Conservation (phyloP, 2,888 invertebrate species). For the Microctonus brassicae region DNA sequence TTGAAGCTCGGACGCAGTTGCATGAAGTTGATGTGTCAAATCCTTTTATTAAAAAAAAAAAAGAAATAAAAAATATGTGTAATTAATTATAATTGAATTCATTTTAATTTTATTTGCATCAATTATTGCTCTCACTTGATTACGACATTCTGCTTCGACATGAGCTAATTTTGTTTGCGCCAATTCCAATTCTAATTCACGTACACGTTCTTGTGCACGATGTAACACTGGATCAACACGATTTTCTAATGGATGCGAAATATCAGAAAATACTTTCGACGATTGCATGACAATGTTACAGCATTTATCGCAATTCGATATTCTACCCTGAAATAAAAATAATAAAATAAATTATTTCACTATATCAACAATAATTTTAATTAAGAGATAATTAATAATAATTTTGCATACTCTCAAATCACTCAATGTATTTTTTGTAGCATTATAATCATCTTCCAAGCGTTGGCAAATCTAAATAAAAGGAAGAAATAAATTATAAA, state of each 20-base stretch:
- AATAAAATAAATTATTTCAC: not conserved
- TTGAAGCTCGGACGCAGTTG: slow-evolving; percentile 84
- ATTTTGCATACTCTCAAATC: slow-evolving; percentile 75
- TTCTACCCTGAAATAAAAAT: slow-evolving; percentile 69
- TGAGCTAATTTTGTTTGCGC: slow-evolving; percentile 97
- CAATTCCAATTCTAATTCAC: slow-evolving; percentile 93
- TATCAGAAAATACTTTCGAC: slow-evolving; percentile 53
- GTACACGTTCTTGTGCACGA: slow-evolving; percentile 77
- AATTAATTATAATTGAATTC: not conserved
- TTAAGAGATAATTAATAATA: not conserved
- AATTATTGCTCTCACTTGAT: slow-evolving; percentile 75
- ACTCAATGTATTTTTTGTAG: slow-evolving; percentile 75
- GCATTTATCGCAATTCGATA: slow-evolving; percentile 74
- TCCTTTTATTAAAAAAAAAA: too few relatives aligned
- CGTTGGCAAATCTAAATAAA: slow-evolving; percentile 81
- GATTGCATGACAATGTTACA: slow-evolving; percentile 55
- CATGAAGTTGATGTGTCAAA: slow-evolving; percentile 89
- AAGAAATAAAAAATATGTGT: slow-evolving; percentile 13
- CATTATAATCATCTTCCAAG: slow-evolving; percentile 84
- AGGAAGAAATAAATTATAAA: slow-evolving; percentile 8
- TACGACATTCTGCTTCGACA: slow-evolving; percentile 96
- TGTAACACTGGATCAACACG: slow-evolving; percentile 63
- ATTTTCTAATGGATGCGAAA: slow-evolving; percentile 60
- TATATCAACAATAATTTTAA: not conserved
- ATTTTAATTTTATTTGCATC: not conserved